Evolutionary conservation across 1,140 invertebrate species (phyloP).

Genomic region (Drosophila grimshawi): DNA sequence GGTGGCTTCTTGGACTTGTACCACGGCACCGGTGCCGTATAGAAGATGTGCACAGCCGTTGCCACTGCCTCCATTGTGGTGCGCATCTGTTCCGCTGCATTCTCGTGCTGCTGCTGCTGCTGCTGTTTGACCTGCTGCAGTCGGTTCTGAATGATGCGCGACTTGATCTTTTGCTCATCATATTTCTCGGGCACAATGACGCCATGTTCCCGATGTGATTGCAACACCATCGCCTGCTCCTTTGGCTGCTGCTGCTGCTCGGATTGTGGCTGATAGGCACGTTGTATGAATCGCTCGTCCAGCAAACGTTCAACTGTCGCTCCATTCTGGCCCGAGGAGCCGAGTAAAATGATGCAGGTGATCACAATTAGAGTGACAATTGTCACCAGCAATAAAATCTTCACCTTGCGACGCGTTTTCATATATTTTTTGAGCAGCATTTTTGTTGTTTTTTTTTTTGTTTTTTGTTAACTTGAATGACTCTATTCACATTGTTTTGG

Average conservation of each 20-base stretch:
- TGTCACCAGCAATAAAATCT: constrained; percentile 73
- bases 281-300: constrained; percentile 76
- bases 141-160: constrained; percentile 76
- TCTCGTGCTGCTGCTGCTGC: constrained; percentile 65
- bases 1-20: constrained; percentile 75
- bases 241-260: constrained; percentile 32
- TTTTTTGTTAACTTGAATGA: constrained; percentile 47
- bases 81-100: constrained; percentile 57
- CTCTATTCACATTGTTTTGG: constrained; percentile 63
- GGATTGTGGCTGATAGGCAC: constrained; percentile 62
- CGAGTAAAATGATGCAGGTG: constrained; percentile 70
- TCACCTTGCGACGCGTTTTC: constrained; percentile 82
- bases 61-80: constrained; percentile 63
- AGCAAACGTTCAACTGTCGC: constrained; percentile 66
- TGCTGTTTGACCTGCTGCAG: constrained; percentile 67
- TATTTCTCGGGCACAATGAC: constrained; percentile 83
- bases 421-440: constrained; percentile 83
- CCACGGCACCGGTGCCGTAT: constrained; percentile 77
- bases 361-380: constrained; percentile 75
- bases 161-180: constrained; percentile 80
- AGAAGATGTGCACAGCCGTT: constrained; percentile 80
- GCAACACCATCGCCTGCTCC: constrained; percentile 45
- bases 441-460: neutral
- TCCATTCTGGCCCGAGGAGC: constrained; percentile 52
- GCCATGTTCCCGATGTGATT: constrained; percentile 64